Evolutionary conservation across 2,888 invertebrate species (phyloP).

Genomic region (Nyleta sp.): DNA sequence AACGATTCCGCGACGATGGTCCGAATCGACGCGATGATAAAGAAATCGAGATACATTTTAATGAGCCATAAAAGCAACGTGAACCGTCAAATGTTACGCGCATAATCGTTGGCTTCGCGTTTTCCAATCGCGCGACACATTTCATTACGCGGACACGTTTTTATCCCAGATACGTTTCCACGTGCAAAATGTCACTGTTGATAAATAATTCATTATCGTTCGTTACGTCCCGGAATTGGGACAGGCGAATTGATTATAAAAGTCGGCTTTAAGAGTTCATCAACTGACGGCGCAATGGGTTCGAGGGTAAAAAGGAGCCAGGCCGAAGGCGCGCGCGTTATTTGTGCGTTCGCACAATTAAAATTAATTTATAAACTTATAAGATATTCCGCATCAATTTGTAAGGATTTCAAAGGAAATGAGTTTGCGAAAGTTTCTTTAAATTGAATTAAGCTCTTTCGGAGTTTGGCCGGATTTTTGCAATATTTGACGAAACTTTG

Average conservation of each 20-base stretch:
- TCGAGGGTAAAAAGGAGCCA: too few species aligned
- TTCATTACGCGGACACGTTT: conserved; percentile 3
- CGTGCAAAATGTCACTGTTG: conserved; percentile 11
- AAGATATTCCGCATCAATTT: conserved; percentile 5
- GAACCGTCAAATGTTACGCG: too few species aligned
- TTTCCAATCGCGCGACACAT: neutral
- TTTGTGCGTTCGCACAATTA: too few species aligned
- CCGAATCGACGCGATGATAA: too few species aligned
- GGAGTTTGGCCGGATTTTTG: conserved; percentile 13
- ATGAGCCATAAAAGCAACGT: too few species aligned
- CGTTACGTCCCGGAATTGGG: conserved; percentile 10
- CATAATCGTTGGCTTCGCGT: too few species aligned
- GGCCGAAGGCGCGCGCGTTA: neutral
- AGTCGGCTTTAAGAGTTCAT: conserved; percentile 23
- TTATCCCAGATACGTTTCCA: too few species aligned
- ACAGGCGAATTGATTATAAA: conserved; percentile 12
- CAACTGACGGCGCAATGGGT: neutral
- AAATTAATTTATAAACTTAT: conserved; percentile 7
- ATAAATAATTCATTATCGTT: conserved; percentile 25
- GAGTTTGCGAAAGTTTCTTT: conserved; percentile 8
- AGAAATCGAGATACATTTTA: too few species aligned
- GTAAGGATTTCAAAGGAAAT: conserved; percentile 6
- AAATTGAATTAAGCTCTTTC: conserved; percentile 14
- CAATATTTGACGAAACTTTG: conserved; percentile 18
- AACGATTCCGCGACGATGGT: too few species aligned